Evolutionary conservation across 2,113 vertebrate species (phyloP).

Genomic region (Pseudorasbora parva): DNA sequence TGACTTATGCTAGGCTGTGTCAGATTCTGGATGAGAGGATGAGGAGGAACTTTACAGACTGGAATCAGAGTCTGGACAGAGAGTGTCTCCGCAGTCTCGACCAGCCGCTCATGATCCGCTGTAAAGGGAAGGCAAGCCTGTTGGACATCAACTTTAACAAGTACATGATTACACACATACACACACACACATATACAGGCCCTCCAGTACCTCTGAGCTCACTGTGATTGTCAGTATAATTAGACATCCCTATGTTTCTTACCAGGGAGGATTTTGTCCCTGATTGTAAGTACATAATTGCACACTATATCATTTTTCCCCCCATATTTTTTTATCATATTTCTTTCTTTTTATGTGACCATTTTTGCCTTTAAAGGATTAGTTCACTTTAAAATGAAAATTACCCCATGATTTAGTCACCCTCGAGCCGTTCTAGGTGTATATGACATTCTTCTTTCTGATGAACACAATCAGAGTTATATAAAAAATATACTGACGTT

Average conservation of each 20-base stretch:
- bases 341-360: no score
- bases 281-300: not conserved
- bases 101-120: conserved; percentile 76
- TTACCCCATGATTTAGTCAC: no score
- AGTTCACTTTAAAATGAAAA: no score
- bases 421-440: no score
- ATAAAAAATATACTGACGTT: no score
- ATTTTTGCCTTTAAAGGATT: not conserved
- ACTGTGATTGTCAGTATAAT: not conserved
- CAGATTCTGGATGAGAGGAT: conserved; percentile 81
- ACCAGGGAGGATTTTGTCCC: not conserved
- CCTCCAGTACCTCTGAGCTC: not conserved
- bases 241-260: conserved; percentile 30
- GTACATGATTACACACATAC: conserved; percentile 63
- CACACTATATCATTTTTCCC: not conserved
- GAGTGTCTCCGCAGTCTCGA: conserved; percentile 77
- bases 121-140: conserved; percentile 70
- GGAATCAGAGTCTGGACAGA: conserved; percentile 79
- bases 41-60: conserved; percentile 80
- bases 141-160: conserved; percentile 86
- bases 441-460: no score
- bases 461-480: no score
- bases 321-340: not conserved
- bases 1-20: conserved; percentile 68
- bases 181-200: conserved; percentile 16